Base-by-base conservation (phyloP, 2,888 invertebrate genomes). In the Callinectes sapidus region DNA sequence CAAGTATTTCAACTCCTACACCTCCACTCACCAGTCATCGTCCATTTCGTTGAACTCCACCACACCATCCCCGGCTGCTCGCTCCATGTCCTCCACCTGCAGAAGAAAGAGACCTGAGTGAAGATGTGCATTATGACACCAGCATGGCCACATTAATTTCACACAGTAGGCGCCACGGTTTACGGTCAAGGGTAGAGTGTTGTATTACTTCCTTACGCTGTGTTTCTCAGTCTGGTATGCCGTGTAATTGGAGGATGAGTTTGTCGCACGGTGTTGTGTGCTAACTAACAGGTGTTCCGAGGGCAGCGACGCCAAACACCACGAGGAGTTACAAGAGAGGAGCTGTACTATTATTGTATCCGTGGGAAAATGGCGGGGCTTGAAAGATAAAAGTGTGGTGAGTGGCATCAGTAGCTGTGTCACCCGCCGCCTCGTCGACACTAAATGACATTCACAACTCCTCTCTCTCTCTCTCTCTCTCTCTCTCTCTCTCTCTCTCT, bases 41-140 rank as follows among this genome's bases (percentile, higher is more conserved):
- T 92, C 89, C 61, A 94, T 92, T 77, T 94, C 94, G 71, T 92
- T 92, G 92, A 92, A 94, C 85, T 94, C 94, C 32, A 92, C 89
- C 18, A 93, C 91, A 13, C 94, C 94, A 81, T 94, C 94, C 5
- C 94, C 94, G 35, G 94, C 94, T 18, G 94, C 94, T 61, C 61
- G 39, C 88, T 94, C 93, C 92, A 94, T 91, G 71, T 94, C 94
- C 86, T 94, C 94, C 13, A 93, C 92, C 94, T 94, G 91, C 13
- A 61, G 42, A 39, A 71, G n/a, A 35, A 81, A 89, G 28, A 87
- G n/a, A 48, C 48, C 8, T 48, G 48, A 48, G 48, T 48, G 48
- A 48, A 48, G 5, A 48, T 48, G 48, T 48, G 10, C 8, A 48
- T 48, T 48, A 48, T 48, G 48, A 48, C 48, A 48, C 48, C 5